phyloP scores from a whole-genome alignment of 92 coral and sea anemone genomes.

The Paragorgia papillata region DNA sequence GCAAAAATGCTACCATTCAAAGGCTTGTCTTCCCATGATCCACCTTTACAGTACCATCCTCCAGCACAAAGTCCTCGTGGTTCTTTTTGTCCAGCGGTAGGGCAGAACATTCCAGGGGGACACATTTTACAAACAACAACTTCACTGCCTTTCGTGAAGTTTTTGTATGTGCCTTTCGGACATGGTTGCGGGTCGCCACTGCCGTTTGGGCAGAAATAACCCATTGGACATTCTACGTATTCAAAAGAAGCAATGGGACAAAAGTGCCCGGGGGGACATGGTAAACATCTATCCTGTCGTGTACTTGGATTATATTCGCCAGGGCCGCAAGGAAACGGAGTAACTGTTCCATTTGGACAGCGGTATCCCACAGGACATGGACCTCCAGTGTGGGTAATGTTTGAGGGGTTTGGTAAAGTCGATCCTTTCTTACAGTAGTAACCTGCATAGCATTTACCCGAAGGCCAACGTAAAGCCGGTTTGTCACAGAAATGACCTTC shows the following conservation, averaged over 20 bases:
- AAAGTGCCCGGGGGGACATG: conserved; percentile 85
- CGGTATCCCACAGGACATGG: conserved; percentile 96
- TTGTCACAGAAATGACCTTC: conserved; percentile 87
- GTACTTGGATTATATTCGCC: conserved; percentile 86
- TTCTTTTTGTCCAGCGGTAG: conserved; percentile 67
- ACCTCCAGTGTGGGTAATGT: conserved; percentile 76
- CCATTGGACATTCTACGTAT: conserved; percentile 74
- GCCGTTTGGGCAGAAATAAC: conserved; percentile 86
- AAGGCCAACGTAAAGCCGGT: conserved; percentile 87
- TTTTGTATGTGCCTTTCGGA: conserved; percentile 94
- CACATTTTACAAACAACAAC: conserved; percentile 84
- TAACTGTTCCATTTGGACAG: conserved; percentile 81
- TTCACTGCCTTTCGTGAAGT: conserved; percentile 79
- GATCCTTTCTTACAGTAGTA: conserved; percentile 80
- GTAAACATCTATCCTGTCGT: conserved; percentile 76
- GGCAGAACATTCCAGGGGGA: conserved; percentile 91
- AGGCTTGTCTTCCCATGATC: conserved; percentile 93
- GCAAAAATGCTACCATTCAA: conserved; percentile 73
- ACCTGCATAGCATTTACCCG: conserved; percentile 85
- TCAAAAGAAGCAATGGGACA: conserved; percentile 93
- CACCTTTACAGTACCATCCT: conserved; percentile 97
- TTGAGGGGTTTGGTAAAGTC: conserved; percentile 72
- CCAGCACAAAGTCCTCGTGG: conserved; percentile 88
- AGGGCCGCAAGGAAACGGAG: conserved; percentile 80
- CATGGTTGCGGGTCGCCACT: conserved; percentile 74